Evolutionary conservation across 2,888 invertebrate species (phyloP).

Genomic region (Plebejus argus): DNA sequence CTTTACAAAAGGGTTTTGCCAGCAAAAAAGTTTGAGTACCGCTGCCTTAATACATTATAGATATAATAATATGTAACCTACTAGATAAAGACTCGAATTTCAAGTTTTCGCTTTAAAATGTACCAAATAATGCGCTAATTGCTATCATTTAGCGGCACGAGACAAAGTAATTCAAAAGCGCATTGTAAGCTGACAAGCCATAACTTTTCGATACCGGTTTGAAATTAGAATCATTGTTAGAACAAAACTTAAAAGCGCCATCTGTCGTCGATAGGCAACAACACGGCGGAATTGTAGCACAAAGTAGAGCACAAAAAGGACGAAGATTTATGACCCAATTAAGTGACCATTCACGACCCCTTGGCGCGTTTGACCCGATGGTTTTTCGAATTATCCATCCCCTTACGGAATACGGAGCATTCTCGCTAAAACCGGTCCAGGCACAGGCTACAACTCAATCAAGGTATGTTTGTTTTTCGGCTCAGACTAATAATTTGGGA

Average conservation of each 20-base stretch:
- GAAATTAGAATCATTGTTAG: constrained; percentile 52
- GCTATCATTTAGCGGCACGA: constrained; percentile 57
- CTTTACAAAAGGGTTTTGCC: too few species aligned
- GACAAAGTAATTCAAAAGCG: constrained; percentile 53
- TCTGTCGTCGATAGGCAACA: constrained; percentile 47
- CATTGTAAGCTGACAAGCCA: constrained; percentile 55
- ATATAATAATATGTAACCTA: constrained; percentile 2
- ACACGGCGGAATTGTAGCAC: not conserved
- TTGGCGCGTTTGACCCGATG: constrained; percentile 50
- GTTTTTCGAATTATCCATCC: constrained; percentile 62
- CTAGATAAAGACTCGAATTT: not conserved
- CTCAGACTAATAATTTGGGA: constrained; percentile 65
- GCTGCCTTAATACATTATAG: not conserved
- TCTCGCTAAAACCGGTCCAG: constrained; percentile 58
- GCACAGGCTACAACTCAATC: constrained; percentile 57
- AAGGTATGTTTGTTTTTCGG: constrained; percentile 73
- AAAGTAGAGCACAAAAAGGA: constrained; percentile 49
- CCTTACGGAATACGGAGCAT: constrained; percentile 52
- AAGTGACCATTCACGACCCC: constrained; percentile 70
- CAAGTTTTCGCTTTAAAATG: constrained; percentile 28
- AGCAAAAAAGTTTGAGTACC: too few species aligned
- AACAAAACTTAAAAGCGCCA: constrained; percentile 51
- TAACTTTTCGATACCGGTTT: constrained; percentile 56
- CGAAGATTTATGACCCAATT: constrained; percentile 75
- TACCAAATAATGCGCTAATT: constrained; percentile 48